Base-by-base conservation (phyloP, 2,888 invertebrate genomes). In the Zele albiditarsus region DNA sequence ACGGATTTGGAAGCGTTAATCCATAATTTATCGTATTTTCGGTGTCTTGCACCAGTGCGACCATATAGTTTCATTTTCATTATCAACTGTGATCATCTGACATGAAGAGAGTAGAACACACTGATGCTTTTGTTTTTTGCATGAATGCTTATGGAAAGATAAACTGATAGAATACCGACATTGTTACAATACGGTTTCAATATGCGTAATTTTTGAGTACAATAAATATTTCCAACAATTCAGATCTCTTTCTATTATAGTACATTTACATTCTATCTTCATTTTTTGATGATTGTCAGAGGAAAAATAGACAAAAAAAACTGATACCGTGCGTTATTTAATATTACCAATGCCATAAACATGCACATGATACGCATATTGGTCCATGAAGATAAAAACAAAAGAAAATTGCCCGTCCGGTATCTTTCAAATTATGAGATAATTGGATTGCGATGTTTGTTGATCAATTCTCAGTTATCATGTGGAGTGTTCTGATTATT, bases 191-290 rank as follows among this genome's bases (percentile, higher is more conserved):
- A 33, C 3, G 33, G 38, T 57, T 16, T 58, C 33, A 27, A 58
- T 25, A 58, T 69, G 58, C 69, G 38, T 58, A 42, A n/a, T 53
- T 20, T 53, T 20, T 53, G 20, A 53, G 1, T 53, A 53, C 6
- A 53, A 20, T 53, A 53, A 53, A 53, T 20, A 20, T 53, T 53
- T 53, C n/a, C 20, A 53, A 53, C 53, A 20, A 20, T 53, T 53
- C 6, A 53, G 20, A 53, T 23, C n/a, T 8, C 53, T 77, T 79
- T 85, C 83, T 86, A 84, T 82, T 82, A 82, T 85, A 81, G 79
- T 76, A 80, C 80, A 76, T 77, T 79, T 81, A 79, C 76, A 76
- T 77, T 79, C 78, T 74, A 62, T 78, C 67, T 75, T 75, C 69
- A 76, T 67, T 75, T 68, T 69, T 77, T 67, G 80, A 76, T 77